A percentile compares a stretch with the other conserved stretches of the same genome.
Conservation (phyloP, 2,797 vertebrate species). For the Acrossocheilus fasciatus region DNA sequence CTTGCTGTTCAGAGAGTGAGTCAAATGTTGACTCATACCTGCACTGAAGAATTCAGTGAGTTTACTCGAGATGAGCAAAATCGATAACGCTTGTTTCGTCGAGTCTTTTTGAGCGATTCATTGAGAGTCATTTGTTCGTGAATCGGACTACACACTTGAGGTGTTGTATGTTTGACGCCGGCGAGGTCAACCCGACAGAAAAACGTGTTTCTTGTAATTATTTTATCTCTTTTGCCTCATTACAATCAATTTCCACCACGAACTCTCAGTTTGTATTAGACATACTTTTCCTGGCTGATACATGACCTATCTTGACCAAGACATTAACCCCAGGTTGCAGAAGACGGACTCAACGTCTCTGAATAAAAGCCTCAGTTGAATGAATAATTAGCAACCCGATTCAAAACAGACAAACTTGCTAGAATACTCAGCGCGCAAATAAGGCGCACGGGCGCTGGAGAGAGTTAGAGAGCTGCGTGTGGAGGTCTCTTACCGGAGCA, state of each 20-base stretch:
- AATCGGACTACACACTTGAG: not conserved
- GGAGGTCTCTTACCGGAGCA: constrained; percentile 80
- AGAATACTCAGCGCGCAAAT: not conserved
- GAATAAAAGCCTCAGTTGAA: not conserved
- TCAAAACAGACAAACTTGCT: constrained; percentile 8
- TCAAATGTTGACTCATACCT: not conserved
- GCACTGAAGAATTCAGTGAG: not conserved
- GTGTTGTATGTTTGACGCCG: not conserved
- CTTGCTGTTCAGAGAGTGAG: not conserved
- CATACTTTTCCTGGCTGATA: not conserved
- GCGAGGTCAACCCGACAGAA: not conserved
- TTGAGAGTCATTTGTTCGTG: not conserved
- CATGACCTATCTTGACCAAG: not conserved
- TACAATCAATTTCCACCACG: not conserved
- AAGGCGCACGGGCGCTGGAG: not conserved
- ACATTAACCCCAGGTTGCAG: not conserved
- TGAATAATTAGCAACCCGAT: not conserved
- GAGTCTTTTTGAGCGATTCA: not conserved
- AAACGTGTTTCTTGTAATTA: not conserved
- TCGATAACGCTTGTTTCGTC: not conserved
- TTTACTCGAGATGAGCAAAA: not conserved
- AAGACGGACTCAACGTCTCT: not conserved
- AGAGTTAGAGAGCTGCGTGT: not conserved
- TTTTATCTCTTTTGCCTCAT: not conserved
- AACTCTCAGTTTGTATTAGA: not conserved